A percentile compares a stretch with the other conserved stretches of the same genome.
These are phyloP conservation scores for Meandrina meandrites DNA, from an alignment of 92 coral and sea anemone species.

Conservation along the genomic window DNA sequence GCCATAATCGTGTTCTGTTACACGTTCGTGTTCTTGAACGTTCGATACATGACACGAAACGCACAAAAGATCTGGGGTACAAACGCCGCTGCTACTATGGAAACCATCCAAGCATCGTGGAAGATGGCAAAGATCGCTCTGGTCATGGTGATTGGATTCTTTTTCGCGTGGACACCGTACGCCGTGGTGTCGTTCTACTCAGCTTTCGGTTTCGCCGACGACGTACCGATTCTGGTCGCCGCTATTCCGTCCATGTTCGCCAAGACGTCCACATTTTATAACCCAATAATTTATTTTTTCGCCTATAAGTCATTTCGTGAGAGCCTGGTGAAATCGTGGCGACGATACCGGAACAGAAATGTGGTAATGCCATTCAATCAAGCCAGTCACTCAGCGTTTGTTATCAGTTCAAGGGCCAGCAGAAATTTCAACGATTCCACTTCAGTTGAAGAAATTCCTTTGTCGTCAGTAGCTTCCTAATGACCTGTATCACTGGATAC, in stretches of 20 bases:
- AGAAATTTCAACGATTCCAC: not conserved
- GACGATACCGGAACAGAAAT: slow-evolving; percentile 37
- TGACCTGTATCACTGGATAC: not conserved
- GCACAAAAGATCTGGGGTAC: slow-evolving; percentile 53
- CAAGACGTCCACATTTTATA: slow-evolving; percentile 62
- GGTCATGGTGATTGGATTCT: slow-evolving; percentile 49
- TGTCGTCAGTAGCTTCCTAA: not conserved
- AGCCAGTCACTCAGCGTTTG: slow-evolving; percentile 19
- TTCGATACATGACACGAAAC: slow-evolving; percentile 46
- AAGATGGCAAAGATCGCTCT: slow-evolving; percentile 43
- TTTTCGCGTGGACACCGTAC: slow-evolving; percentile 71
- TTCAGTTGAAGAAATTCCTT: slow-evolving; percentile 7
- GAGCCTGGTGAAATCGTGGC: slow-evolving; percentile 43
- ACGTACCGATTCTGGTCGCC: slow-evolving; percentile 4
- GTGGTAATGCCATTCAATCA: slow-evolving; percentile 23
- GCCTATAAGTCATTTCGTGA: slow-evolving; percentile 58
- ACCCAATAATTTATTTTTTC: slow-evolving; percentile 72
- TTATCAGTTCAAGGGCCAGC: not conserved
- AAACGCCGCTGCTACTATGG: slow-evolving; percentile 30
- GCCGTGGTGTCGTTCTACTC: slow-evolving; percentile 50
- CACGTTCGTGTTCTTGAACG: slow-evolving; percentile 30
- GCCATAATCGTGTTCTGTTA: slow-evolving; percentile 23
- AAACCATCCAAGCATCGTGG: slow-evolving; percentile 53
- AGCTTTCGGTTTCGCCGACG: slow-evolving; percentile 20
- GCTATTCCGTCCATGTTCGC: slow-evolving; percentile 61